Conservation (phyloP, 2,113 vertebrate genomes). For the Rhodinocichla rosea region DNA sequence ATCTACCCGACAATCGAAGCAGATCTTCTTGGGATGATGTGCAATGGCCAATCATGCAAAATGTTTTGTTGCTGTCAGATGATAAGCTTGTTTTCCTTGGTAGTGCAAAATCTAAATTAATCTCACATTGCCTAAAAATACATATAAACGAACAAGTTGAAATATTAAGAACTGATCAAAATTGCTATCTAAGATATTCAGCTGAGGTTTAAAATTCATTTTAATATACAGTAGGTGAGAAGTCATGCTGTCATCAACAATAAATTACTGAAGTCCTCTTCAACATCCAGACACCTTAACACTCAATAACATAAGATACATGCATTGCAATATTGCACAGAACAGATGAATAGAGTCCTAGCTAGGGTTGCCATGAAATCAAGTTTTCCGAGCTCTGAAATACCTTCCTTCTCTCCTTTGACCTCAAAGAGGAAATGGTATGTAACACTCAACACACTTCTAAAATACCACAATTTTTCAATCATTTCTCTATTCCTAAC, state of each 20-base stretch:
- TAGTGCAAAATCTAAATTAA: constrained; percentile 88
- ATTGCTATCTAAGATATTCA: not conserved
- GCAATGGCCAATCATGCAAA: constrained; percentile 92
- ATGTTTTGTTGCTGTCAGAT: constrained; percentile 95
- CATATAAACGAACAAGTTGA: constrained; percentile 16
- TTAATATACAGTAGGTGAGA: not conserved
- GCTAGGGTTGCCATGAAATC: not conserved
- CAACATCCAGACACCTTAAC: not conserved
- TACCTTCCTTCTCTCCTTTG: not conserved
- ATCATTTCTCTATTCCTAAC: not conserved
- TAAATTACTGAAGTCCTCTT: not conserved
- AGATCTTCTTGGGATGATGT: constrained; percentile 78
- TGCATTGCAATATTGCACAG: not conserved
- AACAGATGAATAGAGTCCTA: not conserved
- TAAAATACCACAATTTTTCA: not conserved
- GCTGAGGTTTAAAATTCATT: not conserved
- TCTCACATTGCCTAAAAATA: constrained; percentile 83
- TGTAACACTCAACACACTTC: not conserved
- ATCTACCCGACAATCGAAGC: constrained; percentile 72
- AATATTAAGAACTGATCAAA: not conserved
- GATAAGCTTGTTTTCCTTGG: constrained; percentile 92
- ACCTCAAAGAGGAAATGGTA: not conserved
- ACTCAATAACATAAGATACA: not conserved
- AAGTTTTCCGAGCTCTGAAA: not conserved
- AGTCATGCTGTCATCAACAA: not conserved